Base-by-base conservation (phyloP, 2,113 vertebrate species). In the Gadus macrocephalus region DNA sequence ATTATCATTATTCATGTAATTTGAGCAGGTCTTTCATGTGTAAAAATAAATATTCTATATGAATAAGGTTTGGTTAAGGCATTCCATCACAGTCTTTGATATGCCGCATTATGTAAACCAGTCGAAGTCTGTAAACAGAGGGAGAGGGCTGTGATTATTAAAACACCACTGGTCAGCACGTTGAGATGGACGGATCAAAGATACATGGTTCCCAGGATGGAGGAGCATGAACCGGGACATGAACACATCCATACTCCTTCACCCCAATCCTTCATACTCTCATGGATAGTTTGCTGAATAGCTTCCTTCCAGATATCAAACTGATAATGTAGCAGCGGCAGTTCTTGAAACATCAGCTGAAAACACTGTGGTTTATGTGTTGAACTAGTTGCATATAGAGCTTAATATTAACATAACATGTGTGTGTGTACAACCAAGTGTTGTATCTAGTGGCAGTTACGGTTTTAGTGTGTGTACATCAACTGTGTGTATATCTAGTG, bases 101-200 rank as follows among this genome's bases (percentile, higher is more conserved):
- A 81, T 80, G n/a, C 62, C 53, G 73, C 76, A 84, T 83, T 81
- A 83, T 83, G 75, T 77, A 83, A 85, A 83, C 77, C 78, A 73
- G 75, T 67, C 81, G 85, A 76, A 81, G 81, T 74, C 83, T 81
- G 79, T 78, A 81, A 83, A 83, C 75, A 85, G 81, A 71, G 68
- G 59, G 58, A 49, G 53, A 72, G 70, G 53, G 53, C 42, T 70
- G 69, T 78, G 78, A 77, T 69, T 83, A 75, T 80, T 86, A 75
- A 80, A 70, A 62, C 66, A 62, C 56, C n/a, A 27, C 67, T 80
- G 79, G 83, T 81, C 79, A 81, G 73, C 70, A 68, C 64, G 79
- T 79, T 81, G 70, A 79, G 80, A 79, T 78, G 31, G 58, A 68
- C 68, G 22, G 62, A 83, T 81, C 77, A 81, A 81, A 85, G 72